phyloP scores from a whole-genome alignment of 2,888 invertebrate genomes.

The Cryptocheilus praepositus region DNA sequence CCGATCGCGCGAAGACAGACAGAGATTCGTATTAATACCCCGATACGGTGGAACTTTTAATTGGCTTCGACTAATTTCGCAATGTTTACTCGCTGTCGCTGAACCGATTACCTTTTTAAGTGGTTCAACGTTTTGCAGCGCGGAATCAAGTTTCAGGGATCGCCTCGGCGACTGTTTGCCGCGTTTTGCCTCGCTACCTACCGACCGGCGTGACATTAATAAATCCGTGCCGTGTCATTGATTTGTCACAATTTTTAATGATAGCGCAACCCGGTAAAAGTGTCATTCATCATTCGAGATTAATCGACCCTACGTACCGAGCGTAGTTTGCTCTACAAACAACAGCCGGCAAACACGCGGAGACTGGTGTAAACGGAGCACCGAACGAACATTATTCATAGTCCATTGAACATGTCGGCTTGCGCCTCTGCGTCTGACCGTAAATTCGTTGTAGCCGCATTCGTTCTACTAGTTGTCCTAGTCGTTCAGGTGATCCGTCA shows the following conservation, averaged over 20 bases:
- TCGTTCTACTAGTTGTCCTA: conserved; percentile 10
- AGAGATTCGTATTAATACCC: no score
- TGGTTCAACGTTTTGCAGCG: no score
- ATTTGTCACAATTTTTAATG: conserved; percentile 34
- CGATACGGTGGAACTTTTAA: no score
- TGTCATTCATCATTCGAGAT: conserved; percentile 43
- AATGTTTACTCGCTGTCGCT: no score
- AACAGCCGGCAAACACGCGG: conserved; percentile 29
- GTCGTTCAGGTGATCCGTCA: conserved; percentile 3
- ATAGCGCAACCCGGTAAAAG: conserved; percentile 27
- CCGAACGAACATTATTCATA: conserved; percentile 40
- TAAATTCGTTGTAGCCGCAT: conserved; percentile 24
- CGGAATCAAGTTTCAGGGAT: no score
- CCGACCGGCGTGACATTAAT: no score
- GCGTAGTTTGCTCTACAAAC: conserved; percentile 46
- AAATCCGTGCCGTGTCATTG: conserved; percentile 15
- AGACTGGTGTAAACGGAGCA: conserved; percentile 20
- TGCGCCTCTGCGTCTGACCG: conserved; percentile 20
- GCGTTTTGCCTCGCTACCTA: no score
- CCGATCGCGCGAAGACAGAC: no score
- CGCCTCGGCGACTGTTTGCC: no score
- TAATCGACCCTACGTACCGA: conserved; percentile 39
- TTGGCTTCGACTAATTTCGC: no score
- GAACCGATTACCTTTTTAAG: no score
- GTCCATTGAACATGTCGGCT: conserved; percentile 26